Percentiles rank a stretch among this genome's conserved stretches.
These are phyloP conservation scores for Abscondita cerata DNA, from an alignment of 2,888 invertebrate genomes.

Conservation along the genomic window DNA sequence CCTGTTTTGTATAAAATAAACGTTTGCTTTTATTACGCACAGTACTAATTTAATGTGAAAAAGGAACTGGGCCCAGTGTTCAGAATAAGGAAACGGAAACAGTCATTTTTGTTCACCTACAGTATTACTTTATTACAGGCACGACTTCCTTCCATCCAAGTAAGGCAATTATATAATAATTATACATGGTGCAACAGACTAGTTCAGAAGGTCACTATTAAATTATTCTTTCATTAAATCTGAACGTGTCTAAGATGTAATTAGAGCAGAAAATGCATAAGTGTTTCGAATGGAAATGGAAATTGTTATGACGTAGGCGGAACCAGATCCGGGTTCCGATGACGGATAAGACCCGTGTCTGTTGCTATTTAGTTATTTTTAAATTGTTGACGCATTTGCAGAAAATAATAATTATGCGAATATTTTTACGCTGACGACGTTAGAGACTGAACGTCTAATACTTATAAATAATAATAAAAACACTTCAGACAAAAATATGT, in stretches of 20 bases:
- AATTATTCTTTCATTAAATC: slow-evolving; percentile 1
- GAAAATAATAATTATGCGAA: background rate
- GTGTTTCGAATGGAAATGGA: background rate
- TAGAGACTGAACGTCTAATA: background rate
- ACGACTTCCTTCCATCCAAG: slow-evolving; percentile 33
- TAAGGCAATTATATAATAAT: slow-evolving; percentile 19
- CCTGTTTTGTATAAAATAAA: slow-evolving; percentile 13
- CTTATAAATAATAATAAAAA: background rate
- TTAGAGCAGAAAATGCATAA: slow-evolving; percentile 19
- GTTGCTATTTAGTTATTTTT: slow-evolving; percentile 14
- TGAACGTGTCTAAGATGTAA: background rate
- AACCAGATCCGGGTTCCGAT: slow-evolving; percentile 26
- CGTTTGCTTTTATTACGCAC: slow-evolving; percentile 2
- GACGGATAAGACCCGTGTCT: slow-evolving; percentile 18
- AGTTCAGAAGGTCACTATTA: slow-evolving; percentile 12
- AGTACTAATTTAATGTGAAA: slow-evolving; percentile 13
- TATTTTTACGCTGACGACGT: too few relatives aligned
- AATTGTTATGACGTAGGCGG: slow-evolving; percentile 24
- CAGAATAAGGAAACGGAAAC: slow-evolving; percentile 43
- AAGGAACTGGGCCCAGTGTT: slow-evolving; percentile 7
- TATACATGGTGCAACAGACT: slow-evolving; percentile 11
- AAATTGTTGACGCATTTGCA: slow-evolving; percentile 22
- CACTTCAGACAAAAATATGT: too few relatives aligned
- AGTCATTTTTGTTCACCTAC: slow-evolving; percentile 38
- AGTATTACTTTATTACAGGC: slow-evolving; percentile 33